These are phyloP conservation scores for Oreotrochilus melanogaster DNA, from an alignment of 2,113 vertebrate genomes.

Conservation along the genomic window DNA sequence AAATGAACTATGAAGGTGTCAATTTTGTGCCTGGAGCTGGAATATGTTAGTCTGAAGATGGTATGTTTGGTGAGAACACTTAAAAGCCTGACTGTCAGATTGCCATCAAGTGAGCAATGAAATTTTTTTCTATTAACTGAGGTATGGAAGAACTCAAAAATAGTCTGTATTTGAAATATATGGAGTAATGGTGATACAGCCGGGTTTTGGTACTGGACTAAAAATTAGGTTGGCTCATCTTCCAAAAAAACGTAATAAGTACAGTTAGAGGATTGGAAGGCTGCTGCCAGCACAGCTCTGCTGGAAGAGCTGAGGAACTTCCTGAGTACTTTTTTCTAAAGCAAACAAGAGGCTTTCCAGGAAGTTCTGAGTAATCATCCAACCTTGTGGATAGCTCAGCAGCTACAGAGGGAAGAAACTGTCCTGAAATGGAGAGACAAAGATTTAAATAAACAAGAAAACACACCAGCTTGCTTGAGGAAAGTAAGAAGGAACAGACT, in stretches of 20 bases:
- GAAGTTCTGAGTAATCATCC: conserved; percentile 69
- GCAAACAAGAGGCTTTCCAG: conserved; percentile 59
- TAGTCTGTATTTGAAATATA: neutral
- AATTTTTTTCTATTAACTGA: neutral
- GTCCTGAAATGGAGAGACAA: neutral
- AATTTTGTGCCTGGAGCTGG: neutral
- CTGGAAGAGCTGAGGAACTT: conserved; percentile 31
- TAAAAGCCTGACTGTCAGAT: neutral
- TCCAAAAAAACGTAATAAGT: neutral
- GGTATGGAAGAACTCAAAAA: neutral
- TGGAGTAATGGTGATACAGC: neutral
- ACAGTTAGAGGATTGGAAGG: neutral
- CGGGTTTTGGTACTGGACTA: neutral
- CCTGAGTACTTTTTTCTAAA: conserved; percentile 40
- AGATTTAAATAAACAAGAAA: conserved; percentile 29
- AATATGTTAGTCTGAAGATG: neutral
- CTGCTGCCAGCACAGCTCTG: neutral
- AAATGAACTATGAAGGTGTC: neutral
- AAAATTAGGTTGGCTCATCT: neutral
- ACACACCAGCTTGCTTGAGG: neutral
- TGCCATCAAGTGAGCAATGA: neutral
- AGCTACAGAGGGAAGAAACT: conserved; percentile 44
- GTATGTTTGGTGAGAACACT: neutral
- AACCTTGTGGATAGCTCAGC: conserved; percentile 29
- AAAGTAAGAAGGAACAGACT: neutral